Evolutionary conservation across 2,888 invertebrate genomes (phyloP).

Genomic region (Ceriagrion tenellum): DNA sequence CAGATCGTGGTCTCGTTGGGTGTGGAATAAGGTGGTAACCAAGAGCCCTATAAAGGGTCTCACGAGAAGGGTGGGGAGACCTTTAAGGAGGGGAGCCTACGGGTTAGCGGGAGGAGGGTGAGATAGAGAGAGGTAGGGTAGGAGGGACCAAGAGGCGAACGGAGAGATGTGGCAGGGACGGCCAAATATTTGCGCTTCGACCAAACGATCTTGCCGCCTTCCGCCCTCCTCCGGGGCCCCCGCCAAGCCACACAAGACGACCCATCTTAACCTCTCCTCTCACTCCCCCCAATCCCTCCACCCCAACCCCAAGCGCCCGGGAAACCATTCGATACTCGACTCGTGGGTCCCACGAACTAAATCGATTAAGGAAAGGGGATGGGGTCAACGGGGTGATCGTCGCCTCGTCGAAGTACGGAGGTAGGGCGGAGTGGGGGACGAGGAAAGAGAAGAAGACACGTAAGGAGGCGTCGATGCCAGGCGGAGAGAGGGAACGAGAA

Average conservation of each 20-base stretch:
- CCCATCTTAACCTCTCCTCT: neutral
- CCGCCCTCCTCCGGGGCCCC: neutral
- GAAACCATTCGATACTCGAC: conserved; percentile 19
- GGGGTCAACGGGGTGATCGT: neutral
- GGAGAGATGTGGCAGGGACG: neutral
- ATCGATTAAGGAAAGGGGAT: neutral
- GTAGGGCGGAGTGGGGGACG: no score
- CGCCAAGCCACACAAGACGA: neutral
- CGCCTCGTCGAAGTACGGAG: neutral
- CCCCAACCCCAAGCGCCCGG: neutral
- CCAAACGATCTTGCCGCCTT: neutral
- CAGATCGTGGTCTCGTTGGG: neutral
- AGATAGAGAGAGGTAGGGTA: neutral
- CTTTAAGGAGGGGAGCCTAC: neutral
- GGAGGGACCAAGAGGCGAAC: neutral
- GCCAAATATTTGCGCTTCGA: neutral
- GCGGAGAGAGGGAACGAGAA: neutral
- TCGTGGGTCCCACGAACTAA: neutral
- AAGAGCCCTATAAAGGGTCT: neutral
- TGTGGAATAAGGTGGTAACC: neutral
- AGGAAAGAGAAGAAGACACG: neutral
- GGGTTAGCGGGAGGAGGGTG: neutral
- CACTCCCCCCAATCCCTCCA: neutral
- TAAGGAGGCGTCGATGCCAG: neutral
- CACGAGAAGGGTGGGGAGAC: neutral